These are phyloP conservation scores for Drosophila acutilabella DNA, from an alignment of 2,888 invertebrate genomes.

Conservation along the genomic window DNA sequence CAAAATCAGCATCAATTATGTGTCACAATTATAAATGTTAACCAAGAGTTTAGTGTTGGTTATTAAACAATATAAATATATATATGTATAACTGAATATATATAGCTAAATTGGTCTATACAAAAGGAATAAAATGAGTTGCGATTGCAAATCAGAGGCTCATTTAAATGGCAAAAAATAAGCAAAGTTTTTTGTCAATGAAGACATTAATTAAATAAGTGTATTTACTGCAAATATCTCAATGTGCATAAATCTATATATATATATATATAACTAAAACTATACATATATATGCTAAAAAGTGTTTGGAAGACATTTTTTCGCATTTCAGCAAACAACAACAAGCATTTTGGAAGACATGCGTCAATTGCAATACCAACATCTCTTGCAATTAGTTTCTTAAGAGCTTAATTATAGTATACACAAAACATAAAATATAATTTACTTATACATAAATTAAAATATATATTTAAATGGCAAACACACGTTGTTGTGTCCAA, in stretches of 20 bases:
- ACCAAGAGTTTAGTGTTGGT: conserved; percentile 82
- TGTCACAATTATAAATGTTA: conserved; percentile 68
- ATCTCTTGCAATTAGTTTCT: conserved; percentile 59
- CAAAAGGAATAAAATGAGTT: conserved; percentile 69
- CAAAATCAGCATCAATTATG: conserved; percentile 67
- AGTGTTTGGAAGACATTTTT: conserved; percentile 82
- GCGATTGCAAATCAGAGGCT: conserved; percentile 77
- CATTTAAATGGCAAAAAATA: conserved; percentile 30
- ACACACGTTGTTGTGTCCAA: conserved; percentile 76
- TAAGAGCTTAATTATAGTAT: conserved; percentile 55
- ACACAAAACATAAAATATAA: conserved; percentile 29
- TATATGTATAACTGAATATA: conserved; percentile 36
- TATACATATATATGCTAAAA: conserved; percentile 54
- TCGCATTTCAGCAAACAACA: conserved; percentile 74
- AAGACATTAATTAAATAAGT: conserved; percentile 79
- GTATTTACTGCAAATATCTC: conserved; percentile 72
- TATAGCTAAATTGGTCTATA: conserved; percentile 69
- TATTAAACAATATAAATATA: conserved; percentile 54
- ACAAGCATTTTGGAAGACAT: conserved; percentile 82
- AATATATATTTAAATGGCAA: conserved; percentile 56
- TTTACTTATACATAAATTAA: conserved; percentile 29
- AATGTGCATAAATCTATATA: conserved; percentile 55
- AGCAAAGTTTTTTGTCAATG: conserved; percentile 35
- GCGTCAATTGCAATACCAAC: conserved; percentile 65
- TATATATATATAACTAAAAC: conserved; percentile 33